Base-by-base conservation (phyloP, 2,888 invertebrate genomes). In the Toxonevra muliebris region DNA sequence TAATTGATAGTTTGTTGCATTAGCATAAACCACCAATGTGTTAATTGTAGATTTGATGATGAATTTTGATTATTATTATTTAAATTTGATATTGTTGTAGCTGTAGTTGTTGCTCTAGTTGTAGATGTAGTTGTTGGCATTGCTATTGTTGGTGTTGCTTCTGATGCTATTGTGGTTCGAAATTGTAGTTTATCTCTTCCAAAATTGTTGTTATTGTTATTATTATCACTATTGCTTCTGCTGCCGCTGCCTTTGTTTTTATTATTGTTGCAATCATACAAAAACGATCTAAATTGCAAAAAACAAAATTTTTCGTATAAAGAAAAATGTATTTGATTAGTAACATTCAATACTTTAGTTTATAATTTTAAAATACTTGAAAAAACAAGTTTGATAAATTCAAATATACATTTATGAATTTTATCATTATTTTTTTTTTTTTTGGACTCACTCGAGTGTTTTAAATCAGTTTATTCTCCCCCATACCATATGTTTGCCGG, bases 401-500 rank as follows among this genome's bases (percentile, higher is more conserved):
- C 64, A 68, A 64, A 30, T 30, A 30, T 30, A 30, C 30, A 30
- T 30, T 30, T 30, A 4, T 30, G 30, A 30, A 30, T 30, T 30
- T 30, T 30, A 30, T 30, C 30, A 4, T 30, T 7, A 55, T 55
- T 20, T 19, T 61, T 66, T 42, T 5, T 60, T 65, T 63, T 66
- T 66, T 66, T 66, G 68, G 77, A 82, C 82, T 82, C 82, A 82
- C 82, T 82, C 82, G 81, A 80, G 78, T 77, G 77, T 78, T 76
- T 77, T 77, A 76, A 77, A 77, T 76, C 77, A 76, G 76, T 78
- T 77, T 82, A 79, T 79, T 85, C 85, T 80, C 85, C 84, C 75
- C 85, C 85, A 83, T 85, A 86, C 86, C 85, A 86, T 82, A 85
- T 83, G 76, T 85, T 86, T 73, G 85, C 77, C 75, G 86, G 84